phyloP scores from a whole-genome alignment of 1,140 invertebrate genomes.

The Aphidius gifuensis region DNA sequence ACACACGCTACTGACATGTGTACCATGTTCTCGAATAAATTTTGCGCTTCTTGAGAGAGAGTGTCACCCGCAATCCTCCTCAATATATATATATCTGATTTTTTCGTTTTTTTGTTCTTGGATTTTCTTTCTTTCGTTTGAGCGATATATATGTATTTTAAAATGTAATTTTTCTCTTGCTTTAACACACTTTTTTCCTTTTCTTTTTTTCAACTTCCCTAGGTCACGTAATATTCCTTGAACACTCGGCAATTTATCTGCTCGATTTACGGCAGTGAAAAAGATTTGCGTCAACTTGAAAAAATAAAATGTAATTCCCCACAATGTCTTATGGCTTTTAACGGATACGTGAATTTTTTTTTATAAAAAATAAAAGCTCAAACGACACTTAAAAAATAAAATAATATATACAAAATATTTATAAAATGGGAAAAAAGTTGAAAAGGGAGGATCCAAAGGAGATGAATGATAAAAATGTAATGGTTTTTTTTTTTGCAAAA shows the following conservation, averaged over 20 bases:
- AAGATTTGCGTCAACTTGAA: too few relatives aligned
- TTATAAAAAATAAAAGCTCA: too few relatives aligned
- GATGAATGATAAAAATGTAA: background rate
- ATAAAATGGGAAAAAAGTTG: too few relatives aligned
- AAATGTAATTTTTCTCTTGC: background rate
- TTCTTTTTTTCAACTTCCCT: background rate
- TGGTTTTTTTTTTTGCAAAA: constrained; percentile 4
- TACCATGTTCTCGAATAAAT: constrained; percentile 21
- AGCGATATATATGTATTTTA: background rate
- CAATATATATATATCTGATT: constrained; percentile 6
- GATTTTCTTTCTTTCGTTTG: constrained; percentile 4
- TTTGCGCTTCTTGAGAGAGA: background rate
- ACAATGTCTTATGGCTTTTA: too few relatives aligned
- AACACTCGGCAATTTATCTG: too few relatives aligned
- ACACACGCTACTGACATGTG: constrained; percentile 20
- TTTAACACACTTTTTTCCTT: background rate
- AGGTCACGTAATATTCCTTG: background rate
- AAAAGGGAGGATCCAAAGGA: background rate
- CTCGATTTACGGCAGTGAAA: too few relatives aligned
- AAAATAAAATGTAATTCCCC: too few relatives aligned
- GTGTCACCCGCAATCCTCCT: constrained; percentile 14
- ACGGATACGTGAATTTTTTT: too few relatives aligned
- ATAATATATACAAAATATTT: too few relatives aligned
- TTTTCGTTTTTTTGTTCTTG: background rate
- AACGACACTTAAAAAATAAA: too few relatives aligned